These are phyloP conservation scores for Lepisosteus oculatus DNA, from an alignment of 2,113 vertebrate species.

Conservation along the genomic window DNA sequence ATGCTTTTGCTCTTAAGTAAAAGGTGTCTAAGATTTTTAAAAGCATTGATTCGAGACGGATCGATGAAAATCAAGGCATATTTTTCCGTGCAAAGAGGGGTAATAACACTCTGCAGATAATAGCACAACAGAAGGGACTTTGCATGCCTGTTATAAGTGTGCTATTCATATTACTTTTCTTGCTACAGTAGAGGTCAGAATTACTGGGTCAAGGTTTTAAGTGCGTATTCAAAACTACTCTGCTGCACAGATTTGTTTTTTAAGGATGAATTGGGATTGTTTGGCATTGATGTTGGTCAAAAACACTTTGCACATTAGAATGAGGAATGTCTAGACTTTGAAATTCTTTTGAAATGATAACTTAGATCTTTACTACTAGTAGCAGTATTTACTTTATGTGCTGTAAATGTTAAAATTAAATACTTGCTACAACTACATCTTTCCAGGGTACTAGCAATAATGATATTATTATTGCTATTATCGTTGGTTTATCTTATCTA, in stretches of 20 bases:
- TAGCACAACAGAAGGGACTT: slow-evolving; percentile 62
- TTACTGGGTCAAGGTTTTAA: slow-evolving; percentile 59
- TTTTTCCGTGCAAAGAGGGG: slow-evolving; percentile 81
- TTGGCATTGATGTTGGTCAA: slow-evolving; percentile 48
- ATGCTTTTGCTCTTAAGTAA: slow-evolving; percentile 97
- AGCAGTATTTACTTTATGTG: background rate
- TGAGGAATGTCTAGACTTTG: slow-evolving; percentile 44
- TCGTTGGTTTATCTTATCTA: too few relatives aligned
- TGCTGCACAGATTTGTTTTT: slow-evolving; percentile 16
- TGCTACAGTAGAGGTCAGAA: slow-evolving; percentile 53
- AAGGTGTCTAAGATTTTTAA: slow-evolving; percentile 97
- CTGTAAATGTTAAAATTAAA: too few relatives aligned
- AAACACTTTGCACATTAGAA: slow-evolving; percentile 58
- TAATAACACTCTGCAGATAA: slow-evolving; percentile 83
- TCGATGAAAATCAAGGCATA: slow-evolving; percentile 85
- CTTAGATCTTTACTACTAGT: slow-evolving; percentile 14
- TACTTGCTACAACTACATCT: too few relatives aligned
- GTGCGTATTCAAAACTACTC: slow-evolving; percentile 1
- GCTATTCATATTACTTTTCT: slow-evolving; percentile 55
- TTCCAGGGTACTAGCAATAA: too few relatives aligned
- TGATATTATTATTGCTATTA: too few relatives aligned
- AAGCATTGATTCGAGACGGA: slow-evolving; percentile 91
- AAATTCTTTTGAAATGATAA: slow-evolving; percentile 20
- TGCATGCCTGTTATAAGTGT: slow-evolving; percentile 51
- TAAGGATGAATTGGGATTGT: slow-evolving; percentile 36